Conservation (phyloP, 2,113 vertebrate genomes). For the Pristiophorus japonicus region DNA sequence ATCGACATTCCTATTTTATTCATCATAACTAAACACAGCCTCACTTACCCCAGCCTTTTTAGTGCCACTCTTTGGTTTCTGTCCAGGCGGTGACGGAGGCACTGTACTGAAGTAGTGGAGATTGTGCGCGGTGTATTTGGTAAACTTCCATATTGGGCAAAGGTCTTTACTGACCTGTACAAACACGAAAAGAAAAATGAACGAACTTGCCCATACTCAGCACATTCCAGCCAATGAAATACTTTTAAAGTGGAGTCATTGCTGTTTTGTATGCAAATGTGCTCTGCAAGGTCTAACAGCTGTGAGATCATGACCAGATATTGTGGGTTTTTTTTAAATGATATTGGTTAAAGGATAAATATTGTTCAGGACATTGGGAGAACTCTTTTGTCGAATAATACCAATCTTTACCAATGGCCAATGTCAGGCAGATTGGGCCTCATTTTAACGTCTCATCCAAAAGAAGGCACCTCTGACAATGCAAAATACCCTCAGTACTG, state of each 20-base stretch:
- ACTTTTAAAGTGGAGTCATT: no score
- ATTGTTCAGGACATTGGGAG: not conserved
- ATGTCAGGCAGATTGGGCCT: not conserved
- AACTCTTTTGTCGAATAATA: not conserved
- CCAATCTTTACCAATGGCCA: no score
- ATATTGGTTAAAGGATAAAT: not conserved
- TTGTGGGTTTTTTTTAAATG: no score
- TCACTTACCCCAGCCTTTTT: conserved; percentile 17
- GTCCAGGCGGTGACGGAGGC: not conserved
- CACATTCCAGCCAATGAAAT: not conserved
- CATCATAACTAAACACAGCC: not conserved
- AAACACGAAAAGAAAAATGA: not conserved
- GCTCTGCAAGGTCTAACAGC: no score
- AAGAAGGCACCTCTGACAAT: not conserved
- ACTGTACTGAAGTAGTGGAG: conserved; percentile 7
- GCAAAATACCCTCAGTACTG: not conserved
- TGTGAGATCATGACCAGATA: no score
- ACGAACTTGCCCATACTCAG: not conserved
- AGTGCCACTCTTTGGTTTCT: not conserved
- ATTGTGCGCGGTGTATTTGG: not conserved
- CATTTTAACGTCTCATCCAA: not conserved
- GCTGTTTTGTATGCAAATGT: not conserved
- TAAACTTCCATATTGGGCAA: not conserved
- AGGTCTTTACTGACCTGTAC: not conserved
- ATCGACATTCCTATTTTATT: not conserved